These are phyloP conservation scores for Zenarchopterus dispar DNA, from an alignment of 2,797 vertebrate species.

Conservation along the genomic window DNA sequence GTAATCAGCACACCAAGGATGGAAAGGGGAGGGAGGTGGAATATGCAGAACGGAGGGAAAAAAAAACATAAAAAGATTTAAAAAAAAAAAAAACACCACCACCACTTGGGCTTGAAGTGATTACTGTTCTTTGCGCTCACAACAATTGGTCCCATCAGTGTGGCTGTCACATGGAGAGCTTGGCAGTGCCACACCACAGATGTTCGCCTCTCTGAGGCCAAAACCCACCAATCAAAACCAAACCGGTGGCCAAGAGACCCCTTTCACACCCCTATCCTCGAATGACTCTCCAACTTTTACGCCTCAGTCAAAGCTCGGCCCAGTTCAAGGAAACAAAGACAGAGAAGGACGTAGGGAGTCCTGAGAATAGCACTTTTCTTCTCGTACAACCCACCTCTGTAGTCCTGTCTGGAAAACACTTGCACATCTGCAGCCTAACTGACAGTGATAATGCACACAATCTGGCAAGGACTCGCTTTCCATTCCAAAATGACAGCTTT, in stretches of 20 bases:
- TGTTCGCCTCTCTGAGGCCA: slow-evolving; percentile 75
- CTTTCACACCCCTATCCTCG: slow-evolving; percentile 18
- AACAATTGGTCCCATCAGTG: slow-evolving; percentile 78
- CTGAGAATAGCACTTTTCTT: slow-evolving; percentile 46
- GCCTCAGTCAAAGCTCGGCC: slow-evolving; percentile 52
- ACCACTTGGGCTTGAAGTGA: slow-evolving; percentile 78
- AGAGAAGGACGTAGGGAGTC: slow-evolving; percentile 30
- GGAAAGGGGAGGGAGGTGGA: slow-evolving; percentile 33
- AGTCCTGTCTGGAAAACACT: slow-evolving; percentile 51
- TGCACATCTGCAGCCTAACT: slow-evolving; percentile 61
- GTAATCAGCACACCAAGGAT: slow-evolving; percentile 68
- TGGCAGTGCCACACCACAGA: slow-evolving; percentile 79
- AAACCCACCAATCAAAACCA: slow-evolving; percentile 78
- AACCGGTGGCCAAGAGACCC: slow-evolving; percentile 74
- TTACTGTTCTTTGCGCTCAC: slow-evolving; percentile 78
- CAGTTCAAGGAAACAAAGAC: slow-evolving; percentile 53
- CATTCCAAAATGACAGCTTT: slow-evolving; percentile 46
- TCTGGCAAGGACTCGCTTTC: slow-evolving; percentile 30
- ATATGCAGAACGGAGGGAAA: slow-evolving; percentile 28
- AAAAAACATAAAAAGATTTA: slow-evolving; percentile 22
- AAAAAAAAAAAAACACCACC: slow-evolving; percentile 4
- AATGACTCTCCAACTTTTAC: slow-evolving; percentile 58
- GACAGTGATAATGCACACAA: slow-evolving; percentile 45
- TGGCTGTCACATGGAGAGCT: slow-evolving; percentile 70
- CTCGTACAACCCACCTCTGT: slow-evolving; percentile 46